phyloP scores from a whole-genome alignment of 1,140 invertebrate genomes.

The Maconellicoccus hirsutus region DNA sequence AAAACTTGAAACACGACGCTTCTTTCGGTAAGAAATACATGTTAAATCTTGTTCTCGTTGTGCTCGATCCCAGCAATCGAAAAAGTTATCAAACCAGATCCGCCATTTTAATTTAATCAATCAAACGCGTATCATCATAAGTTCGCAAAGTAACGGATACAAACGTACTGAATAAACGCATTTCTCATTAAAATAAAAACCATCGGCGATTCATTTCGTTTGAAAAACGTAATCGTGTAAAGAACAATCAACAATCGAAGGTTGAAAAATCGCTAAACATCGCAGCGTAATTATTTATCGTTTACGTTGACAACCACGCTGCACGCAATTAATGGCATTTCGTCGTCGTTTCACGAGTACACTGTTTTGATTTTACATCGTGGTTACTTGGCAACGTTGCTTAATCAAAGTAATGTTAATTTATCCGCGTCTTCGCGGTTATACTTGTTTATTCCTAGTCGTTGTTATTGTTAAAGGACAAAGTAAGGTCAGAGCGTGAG shows the following conservation, averaged over 20 bases:
- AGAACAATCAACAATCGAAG: background rate
- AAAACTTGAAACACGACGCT: too few species aligned
- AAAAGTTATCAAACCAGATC: too few species aligned
- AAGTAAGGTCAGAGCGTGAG: constrained; percentile 19
- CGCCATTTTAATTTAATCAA: too few species aligned
- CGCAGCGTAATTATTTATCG: background rate
- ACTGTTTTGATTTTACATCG: background rate
- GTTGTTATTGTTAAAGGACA: constrained; percentile 21
- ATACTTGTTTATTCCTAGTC: constrained; percentile 19
- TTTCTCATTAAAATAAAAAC: too few species aligned
- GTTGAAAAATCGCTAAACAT: background rate
- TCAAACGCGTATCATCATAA: too few species aligned
- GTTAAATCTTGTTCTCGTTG: too few species aligned
- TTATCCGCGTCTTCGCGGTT: constrained; percentile 19
- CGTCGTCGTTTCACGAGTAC: background rate
- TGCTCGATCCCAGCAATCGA: too few species aligned
- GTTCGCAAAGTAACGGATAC: too few species aligned
- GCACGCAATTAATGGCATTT: constrained; percentile 3
- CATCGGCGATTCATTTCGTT: too few species aligned
- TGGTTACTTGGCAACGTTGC: background rate
- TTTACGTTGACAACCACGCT: background rate
- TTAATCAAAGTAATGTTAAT: constrained; percentile 22
- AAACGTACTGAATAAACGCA: too few species aligned
- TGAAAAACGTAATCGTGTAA: too few species aligned
- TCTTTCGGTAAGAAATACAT: too few species aligned